Evolutionary conservation across 2,113 vertebrate genomes (phyloP), one percentile per base, ranked within the genome.

Genomic region (Gambusia affinis): DNA sequence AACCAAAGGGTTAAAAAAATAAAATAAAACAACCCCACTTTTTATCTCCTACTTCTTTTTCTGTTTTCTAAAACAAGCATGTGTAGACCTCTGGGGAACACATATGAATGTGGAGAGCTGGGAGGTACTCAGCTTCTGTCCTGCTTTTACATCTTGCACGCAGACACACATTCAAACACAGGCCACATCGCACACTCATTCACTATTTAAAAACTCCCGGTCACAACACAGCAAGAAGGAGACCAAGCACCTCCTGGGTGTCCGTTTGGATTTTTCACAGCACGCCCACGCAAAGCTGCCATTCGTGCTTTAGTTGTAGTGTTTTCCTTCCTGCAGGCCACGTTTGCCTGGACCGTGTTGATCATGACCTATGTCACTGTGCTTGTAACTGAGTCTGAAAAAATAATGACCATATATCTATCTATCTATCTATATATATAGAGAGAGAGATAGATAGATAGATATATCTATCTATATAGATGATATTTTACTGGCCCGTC

Each of bases 111-210:
- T 82, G 80, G 64, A 84, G 70, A 89, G 86, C 79, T 79, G 85
- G 86, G 85, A 92, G 83, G 81, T 85, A 86, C 84, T 88, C 72
- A 65, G 87, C 31, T 2, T 72, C 66, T 88, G 83, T 86, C 84
- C 90, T 86, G 82, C 79, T 88, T 90, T 87, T 62, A 79, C 75
- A 85, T 80, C 65, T 67, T n/a, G 37, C 72, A 37, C 15, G 33
- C 29, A 66, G 57, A 65, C 69, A 72, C 64, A 66, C 60, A 69
- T 67, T 60, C 63, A 67, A 74, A 65, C 47, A 76, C 67, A 64
- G 14, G 31, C 54, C 33, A 70, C 67, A 51, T 29, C 61, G 54
- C 37, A 78, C 66, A 65, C 72, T 74, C 80, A 83, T 82, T 87
- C 84, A 88, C 67, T 84, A 88, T 85, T 37, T 80, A 87, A 85